Evolutionary conservation across 2,797 vertebrate species (phyloP).

Genomic region (Ceryle rudis): DNA sequence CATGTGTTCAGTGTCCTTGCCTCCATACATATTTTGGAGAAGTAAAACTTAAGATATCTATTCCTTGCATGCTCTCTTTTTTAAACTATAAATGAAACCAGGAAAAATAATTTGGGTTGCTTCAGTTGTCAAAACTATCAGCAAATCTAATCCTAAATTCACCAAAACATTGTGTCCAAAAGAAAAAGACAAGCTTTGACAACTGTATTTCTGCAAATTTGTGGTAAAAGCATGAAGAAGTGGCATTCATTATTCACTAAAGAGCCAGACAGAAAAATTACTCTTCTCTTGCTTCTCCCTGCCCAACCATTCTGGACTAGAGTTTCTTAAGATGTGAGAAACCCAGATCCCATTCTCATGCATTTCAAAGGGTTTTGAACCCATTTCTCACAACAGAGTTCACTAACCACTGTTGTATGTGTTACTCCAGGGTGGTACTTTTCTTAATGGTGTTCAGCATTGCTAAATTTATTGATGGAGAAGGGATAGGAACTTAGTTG

Average conservation of each 20-base stretch:
- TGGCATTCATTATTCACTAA: neutral
- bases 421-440: neutral
- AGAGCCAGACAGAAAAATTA: neutral
- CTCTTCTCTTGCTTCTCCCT: neutral
- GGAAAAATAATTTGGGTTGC: neutral
- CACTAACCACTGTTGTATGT: neutral
- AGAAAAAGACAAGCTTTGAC: constrained; percentile 5
- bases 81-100: neutral
- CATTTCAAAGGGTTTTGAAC: neutral
- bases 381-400: neutral
- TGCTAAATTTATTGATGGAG: neutral
- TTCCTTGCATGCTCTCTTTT: neutral
- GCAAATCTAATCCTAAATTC: neutral
- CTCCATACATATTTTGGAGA: neutral
- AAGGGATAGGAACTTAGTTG: neutral
- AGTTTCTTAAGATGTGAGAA: neutral
- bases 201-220: neutral
- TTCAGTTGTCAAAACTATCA: constrained; percentile 12
- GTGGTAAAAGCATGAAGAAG: neutral
- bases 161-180: neutral
- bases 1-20: neutral
- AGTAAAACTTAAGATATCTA: neutral
- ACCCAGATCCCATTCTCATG: neutral
- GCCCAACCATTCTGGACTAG: neutral
- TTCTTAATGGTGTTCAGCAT: neutral